Percentiles rank a stretch among this genome's conserved stretches.
phyloP scores from a whole-genome alignment of 53 echinoderm and acorn worm genomes.

The Arbacia lixula region DNA sequence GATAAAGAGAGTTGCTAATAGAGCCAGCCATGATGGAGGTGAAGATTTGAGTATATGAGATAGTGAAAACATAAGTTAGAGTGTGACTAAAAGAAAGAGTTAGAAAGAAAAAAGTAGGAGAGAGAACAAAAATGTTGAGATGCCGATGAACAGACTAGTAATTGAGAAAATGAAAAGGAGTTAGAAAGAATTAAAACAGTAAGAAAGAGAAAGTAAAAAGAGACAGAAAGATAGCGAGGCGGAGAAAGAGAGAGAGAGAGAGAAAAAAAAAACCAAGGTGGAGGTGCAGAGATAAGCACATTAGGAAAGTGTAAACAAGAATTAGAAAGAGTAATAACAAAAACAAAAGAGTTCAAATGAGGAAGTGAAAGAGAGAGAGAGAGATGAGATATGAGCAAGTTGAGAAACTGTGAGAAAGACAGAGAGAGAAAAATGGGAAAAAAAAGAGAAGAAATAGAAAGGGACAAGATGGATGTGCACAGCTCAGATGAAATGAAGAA shows the following conservation, averaged over 20 bases:
- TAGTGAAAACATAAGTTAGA: no score
- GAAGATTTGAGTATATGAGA: no score
- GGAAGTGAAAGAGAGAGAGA: not conserved
- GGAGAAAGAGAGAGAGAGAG: not conserved
- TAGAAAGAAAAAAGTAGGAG: no score
- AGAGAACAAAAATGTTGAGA: no score
- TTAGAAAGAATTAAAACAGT: not conserved
- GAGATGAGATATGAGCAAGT: not conserved
- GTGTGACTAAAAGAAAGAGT: no score
- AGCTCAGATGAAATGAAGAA: no score
- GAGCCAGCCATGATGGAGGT: no score
- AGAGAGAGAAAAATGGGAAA: not conserved
- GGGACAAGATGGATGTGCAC: no score
- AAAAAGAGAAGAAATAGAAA: no score
- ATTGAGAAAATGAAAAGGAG: not conserved
- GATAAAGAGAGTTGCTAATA: no score
- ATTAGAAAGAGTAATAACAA: not conserved
- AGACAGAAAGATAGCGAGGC: not conserved
- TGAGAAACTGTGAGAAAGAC: no score
- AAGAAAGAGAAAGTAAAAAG: not conserved
- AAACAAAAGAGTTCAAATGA: not conserved
- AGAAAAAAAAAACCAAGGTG: not conserved
- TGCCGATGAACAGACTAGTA: no score
- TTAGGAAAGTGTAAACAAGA: not conserved
- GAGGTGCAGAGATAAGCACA: not conserved